Percentiles rank a stretch among this genome's conserved stretches.
Conservation (phyloP, 2,888 invertebrate species). For the Anagyrus pseudococci region DNA sequence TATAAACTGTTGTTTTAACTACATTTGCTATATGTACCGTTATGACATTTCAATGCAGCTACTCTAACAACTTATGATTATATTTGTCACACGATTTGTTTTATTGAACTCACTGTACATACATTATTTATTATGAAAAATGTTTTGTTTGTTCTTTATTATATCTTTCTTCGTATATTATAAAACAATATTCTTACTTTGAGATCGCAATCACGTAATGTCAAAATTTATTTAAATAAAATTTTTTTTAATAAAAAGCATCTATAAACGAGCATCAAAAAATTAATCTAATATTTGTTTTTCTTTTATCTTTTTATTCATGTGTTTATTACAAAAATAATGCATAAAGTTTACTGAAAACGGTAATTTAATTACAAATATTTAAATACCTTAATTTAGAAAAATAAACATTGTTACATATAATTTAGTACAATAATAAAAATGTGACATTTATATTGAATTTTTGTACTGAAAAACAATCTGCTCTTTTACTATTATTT, state of each 20-base stretch:
- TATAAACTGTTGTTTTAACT: constrained; percentile 25
- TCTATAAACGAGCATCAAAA: constrained; percentile 20
- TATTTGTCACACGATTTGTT: constrained; percentile 13
- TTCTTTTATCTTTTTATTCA: background rate
- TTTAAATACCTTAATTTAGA: constrained; percentile 15
- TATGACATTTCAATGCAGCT: constrained; percentile 19
- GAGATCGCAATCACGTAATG: constrained; percentile 34
- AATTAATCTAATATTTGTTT: no score
- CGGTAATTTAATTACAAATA: constrained; percentile 11
- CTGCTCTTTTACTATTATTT: constrained; percentile 18
- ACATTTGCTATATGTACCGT: constrained; percentile 29
- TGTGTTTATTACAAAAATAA: background rate
- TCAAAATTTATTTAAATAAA: constrained; percentile 35
- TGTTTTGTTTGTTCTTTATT: constrained; percentile 17
- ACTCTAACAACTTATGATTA: constrained; percentile 23
- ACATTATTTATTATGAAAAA: constrained; percentile 31
- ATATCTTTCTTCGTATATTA: constrained; percentile 14
- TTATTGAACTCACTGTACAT: constrained; percentile 25
- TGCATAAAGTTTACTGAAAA: background rate
- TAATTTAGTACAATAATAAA: constrained; percentile 24
- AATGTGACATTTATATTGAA: constrained; percentile 21
- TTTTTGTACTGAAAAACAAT: constrained; percentile 33
- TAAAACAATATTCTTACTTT: constrained; percentile 24
- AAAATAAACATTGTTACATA: constrained; percentile 20
- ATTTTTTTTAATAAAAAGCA: constrained; percentile 23